Evolutionary conservation across 2,113 vertebrate genomes (phyloP).

Genomic region (Chaenogobius annularis): DNA sequence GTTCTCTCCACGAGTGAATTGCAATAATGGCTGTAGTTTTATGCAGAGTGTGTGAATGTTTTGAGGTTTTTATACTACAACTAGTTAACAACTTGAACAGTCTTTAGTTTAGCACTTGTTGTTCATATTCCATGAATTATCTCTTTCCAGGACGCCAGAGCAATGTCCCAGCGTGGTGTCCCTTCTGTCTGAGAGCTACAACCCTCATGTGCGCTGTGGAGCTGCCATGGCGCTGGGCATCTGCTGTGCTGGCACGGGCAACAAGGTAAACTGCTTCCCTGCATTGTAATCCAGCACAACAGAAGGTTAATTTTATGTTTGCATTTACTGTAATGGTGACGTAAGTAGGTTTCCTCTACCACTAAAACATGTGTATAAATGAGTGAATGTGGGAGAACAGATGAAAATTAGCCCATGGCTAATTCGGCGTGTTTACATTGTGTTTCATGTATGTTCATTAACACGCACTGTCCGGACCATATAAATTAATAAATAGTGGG

Average conservation of each 20-base stretch:
- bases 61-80: background rate
- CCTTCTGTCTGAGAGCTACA: conserved; percentile 97
- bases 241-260: conserved; percentile 97
- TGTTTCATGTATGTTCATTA: too few relatives aligned
- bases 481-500: too few relatives aligned
- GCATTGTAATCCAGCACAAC: background rate
- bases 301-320: background rate
- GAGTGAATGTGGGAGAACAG: too few relatives aligned
- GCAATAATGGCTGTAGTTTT: conserved; percentile 7
- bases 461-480: too few relatives aligned
- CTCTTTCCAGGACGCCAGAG: conserved; percentile 88
- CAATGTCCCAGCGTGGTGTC: conserved; percentile 98
- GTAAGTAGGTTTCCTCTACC: too few relatives aligned
- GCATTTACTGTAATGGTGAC: background rate
- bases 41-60: background rate
- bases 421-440: too few relatives aligned
- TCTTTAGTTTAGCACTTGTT: background rate
- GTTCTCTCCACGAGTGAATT: conserved; percentile 35
- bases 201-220: conserved; percentile 96
- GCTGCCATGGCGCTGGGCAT: conserved; percentile 98
- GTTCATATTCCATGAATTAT: background rate
- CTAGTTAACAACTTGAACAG: background rate
- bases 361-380: too few relatives aligned
- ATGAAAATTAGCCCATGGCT: too few relatives aligned
- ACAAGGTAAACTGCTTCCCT: conserved; percentile 83